These are phyloP conservation scores for Nicator chloris DNA, from an alignment of 2,113 vertebrate species.

Conservation along the genomic window DNA sequence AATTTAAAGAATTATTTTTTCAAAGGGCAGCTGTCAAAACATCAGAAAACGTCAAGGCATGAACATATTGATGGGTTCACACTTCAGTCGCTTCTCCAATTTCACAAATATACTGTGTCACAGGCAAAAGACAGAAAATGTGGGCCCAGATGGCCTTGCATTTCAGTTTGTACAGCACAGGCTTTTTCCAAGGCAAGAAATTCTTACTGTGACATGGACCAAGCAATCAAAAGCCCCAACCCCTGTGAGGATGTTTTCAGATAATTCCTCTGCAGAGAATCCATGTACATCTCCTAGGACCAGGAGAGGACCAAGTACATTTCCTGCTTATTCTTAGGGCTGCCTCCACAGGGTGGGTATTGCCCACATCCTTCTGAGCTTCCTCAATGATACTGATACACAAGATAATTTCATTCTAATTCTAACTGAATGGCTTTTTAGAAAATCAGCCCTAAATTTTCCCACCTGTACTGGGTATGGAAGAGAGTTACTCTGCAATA, in stretches of 20 bases:
- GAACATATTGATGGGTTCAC: conserved; percentile 43
- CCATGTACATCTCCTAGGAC: neutral
- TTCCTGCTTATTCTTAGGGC: neutral
- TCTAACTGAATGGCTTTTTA: neutral
- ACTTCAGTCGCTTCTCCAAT: neutral
- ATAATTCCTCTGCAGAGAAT: neutral
- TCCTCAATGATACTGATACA: neutral
- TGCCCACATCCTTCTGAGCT: neutral
- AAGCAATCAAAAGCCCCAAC: neutral
- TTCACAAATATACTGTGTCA: neutral
- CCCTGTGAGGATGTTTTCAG: neutral
- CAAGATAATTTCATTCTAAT: neutral
- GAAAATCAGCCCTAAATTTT: neutral
- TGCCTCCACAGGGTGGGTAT: neutral
- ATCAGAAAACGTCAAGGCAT: conserved; percentile 3
- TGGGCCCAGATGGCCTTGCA: conserved; percentile 18
- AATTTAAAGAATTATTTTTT: neutral
- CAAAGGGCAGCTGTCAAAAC: conserved; percentile 47
- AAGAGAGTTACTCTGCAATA: neutral
- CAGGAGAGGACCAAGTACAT: neutral
- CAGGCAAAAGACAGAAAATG: neutral
- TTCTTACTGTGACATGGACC: neutral
- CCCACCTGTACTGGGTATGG: too few species aligned
- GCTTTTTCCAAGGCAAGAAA: neutral
- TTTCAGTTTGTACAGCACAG: neutral